Conservation (phyloP, 2,888 invertebrate species). For the Eupithecia exiguata region DNA sequence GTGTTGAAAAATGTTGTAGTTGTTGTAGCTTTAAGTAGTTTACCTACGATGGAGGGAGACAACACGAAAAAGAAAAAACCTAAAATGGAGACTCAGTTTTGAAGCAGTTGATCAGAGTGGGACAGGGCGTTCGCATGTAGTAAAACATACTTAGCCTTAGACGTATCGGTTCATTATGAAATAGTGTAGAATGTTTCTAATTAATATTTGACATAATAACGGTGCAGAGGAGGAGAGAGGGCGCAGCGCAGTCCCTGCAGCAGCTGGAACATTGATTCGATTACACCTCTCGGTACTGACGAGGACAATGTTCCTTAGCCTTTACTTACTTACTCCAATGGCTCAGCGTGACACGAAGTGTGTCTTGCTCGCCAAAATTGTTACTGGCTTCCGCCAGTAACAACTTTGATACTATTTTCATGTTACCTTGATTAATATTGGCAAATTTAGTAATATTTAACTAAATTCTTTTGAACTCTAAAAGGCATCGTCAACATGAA, state of each 20-base stretch:
- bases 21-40: no score
- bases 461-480: neutral
- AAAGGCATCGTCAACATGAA: no score
- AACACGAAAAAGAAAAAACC: no score
- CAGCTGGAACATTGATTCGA: slow-evolving; percentile 28
- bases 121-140: neutral
- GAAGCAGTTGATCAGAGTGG: neutral
- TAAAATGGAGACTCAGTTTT: no score
- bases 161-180: neutral
- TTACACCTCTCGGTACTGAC: slow-evolving; percentile 25
- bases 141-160: neutral
- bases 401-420: no score
- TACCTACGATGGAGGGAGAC: no score
- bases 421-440: neutral
- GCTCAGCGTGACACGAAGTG: neutral
- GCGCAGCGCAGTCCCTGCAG: slow-evolving; percentile 19
- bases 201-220: neutral
- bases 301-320: neutral
- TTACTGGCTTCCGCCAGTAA: no score
- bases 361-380: neutral
- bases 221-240: neutral
- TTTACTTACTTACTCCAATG: neutral
- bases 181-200: neutral
- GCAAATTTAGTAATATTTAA: neutral
- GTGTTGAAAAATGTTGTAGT: no score